These are phyloP conservation scores for Rhagium mordax DNA, from an alignment of 2,888 invertebrate genomes.

Conservation along the genomic window DNA sequence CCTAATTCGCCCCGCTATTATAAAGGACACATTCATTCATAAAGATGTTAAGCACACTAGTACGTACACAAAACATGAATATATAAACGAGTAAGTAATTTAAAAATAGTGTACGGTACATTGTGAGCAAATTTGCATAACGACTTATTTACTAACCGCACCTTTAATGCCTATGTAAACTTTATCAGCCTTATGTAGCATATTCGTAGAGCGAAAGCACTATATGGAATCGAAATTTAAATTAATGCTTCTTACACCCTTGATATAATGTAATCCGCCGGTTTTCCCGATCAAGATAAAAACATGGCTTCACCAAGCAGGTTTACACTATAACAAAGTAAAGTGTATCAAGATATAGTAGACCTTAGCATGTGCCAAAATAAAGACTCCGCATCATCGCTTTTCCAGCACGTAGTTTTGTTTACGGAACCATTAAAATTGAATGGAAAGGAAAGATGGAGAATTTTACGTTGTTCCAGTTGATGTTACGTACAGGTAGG, in stretches of 20 bases:
- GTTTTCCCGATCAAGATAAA: constrained; percentile 29
- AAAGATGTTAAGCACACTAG: constrained; percentile 17
- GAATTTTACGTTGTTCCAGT: constrained; percentile 12
- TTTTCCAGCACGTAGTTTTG: constrained; percentile 23
- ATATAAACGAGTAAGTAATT: constrained; percentile 13
- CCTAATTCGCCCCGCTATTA: too few relatives aligned
- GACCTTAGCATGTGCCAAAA: constrained; percentile 14
- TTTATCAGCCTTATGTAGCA: constrained; percentile 24
- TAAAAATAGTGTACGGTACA: constrained; percentile 8
- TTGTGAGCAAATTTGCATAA: constrained; percentile 17
- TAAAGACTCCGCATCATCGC: neutral
- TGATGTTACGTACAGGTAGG: constrained; percentile 41
- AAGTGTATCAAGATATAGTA: constrained; percentile 27
- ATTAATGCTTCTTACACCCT: constrained; percentile 19
- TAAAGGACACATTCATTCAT: too few relatives aligned
- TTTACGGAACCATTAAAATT: constrained; percentile 28
- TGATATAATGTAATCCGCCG: constrained; percentile 25
- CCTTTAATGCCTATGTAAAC: constrained; percentile 19
- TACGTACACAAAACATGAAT: neutral
- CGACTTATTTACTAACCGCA: constrained; percentile 15
- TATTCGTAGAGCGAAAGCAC: neutral
- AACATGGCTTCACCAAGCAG: constrained; percentile 20
- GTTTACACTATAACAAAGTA: constrained; percentile 28
- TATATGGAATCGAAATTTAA: constrained; percentile 26
- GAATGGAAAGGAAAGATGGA: constrained; percentile 21